Evolutionary conservation across 1,140 invertebrate genomes (phyloP).

Genomic region (Chrysomallon squamiferum): DNA sequence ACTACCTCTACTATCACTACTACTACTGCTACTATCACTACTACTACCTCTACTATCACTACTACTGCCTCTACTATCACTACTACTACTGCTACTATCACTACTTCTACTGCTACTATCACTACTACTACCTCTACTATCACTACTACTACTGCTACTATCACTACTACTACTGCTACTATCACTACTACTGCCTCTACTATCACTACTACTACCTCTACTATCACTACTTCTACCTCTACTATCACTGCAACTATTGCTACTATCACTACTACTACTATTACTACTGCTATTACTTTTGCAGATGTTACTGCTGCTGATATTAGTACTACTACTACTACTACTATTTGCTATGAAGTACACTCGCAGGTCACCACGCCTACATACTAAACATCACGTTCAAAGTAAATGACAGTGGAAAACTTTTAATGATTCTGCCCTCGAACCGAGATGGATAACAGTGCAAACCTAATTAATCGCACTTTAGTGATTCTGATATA

Average conservation of each 20-base stretch:
- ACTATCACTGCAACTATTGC: conserved; percentile 6
- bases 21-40: conserved; percentile 5
- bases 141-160: conserved; percentile 15
- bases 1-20: conserved; percentile 10
- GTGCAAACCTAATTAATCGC: no score
- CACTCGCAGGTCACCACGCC: conserved; percentile 13
- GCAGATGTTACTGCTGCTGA: conserved; percentile 6
- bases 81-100: conserved; percentile 12
- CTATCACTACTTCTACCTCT: conserved; percentile 3
- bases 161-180: conserved; percentile 13
- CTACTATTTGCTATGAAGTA: conserved; percentile 9
- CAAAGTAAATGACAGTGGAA: no score
- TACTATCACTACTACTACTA: conserved; percentile 8
- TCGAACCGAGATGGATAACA: no score
- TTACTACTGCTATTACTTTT: conserved; percentile 4
- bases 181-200: conserved; percentile 9
- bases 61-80: conserved; percentile 9
- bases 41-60: conserved; percentile 10
- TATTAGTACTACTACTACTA: conserved; percentile 12
- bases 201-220: conserved; percentile 2
- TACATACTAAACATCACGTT: conserved; percentile 11
- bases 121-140: conserved; percentile 15
- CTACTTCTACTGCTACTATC: conserved; percentile 11
- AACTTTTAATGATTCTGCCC: conserved; percentile 11
- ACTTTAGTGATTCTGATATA: no score